These are phyloP conservation scores for Mnemiopsis leidyi DNA, from an alignment of 37 sponge, comb jelly and placozoan species.

Conservation along the genomic window DNA sequence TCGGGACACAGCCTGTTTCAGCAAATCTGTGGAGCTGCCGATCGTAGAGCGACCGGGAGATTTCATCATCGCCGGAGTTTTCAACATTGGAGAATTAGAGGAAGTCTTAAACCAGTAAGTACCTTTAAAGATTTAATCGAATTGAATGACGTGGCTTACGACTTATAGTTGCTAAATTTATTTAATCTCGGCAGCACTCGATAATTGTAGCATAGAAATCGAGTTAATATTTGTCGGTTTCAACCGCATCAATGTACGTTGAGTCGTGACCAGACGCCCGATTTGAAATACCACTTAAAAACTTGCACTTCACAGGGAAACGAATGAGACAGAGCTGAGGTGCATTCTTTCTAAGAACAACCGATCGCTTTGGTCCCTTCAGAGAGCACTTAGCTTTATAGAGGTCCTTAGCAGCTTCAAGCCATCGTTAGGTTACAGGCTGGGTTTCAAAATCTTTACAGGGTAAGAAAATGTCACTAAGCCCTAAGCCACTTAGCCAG, in stretches of 20 bases:
- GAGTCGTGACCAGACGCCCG: too few species aligned
- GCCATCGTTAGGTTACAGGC: not conserved
- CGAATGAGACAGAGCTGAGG: not conserved
- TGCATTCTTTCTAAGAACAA: not conserved
- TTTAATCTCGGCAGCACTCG: too few species aligned
- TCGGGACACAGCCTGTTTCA: not conserved
- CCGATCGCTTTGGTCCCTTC: not conserved
- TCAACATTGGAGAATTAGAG: conserved; percentile 36
- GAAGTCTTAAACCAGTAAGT: not conserved
- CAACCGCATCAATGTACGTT: too few species aligned
- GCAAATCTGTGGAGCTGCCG: not conserved
- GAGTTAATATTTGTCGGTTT: too few species aligned
- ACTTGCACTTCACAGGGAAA: not conserved
- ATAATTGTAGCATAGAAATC: too few species aligned
- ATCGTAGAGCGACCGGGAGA: not conserved
- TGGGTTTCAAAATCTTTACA: conserved; percentile 2
- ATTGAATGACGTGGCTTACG: too few species aligned
- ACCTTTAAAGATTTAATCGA: too few species aligned
- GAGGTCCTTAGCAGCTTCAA: not conserved
- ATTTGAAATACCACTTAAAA: too few species aligned
- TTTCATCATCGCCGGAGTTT: conserved; percentile 29
- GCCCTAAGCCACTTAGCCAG: too few species aligned
- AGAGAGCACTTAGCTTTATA: not conserved
- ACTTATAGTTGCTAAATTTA: too few species aligned
- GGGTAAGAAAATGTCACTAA: not conserved